Evolutionary conservation across 2,888 invertebrate genomes (phyloP), one percentile per base, ranked within the genome.

Genomic region (Cerastis leucographa): DNA sequence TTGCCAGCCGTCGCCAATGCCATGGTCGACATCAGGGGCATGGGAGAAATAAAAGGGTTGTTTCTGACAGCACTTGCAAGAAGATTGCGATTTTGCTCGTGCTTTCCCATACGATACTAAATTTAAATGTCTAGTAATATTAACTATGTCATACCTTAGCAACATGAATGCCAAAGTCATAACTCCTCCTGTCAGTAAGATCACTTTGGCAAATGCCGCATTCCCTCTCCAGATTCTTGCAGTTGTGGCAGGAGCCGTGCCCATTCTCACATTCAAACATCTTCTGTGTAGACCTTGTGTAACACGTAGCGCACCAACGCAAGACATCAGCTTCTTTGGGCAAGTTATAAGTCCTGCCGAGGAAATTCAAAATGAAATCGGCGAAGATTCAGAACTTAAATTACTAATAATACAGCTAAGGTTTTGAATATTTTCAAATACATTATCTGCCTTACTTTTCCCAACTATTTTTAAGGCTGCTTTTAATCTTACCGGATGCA

Each of bases 211-310:
- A 72, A 25, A 51, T 22, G 25, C 73, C 72, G 12, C 40, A 51
- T 40, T 6, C 11, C 22, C 17, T 14, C 5, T 40, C 40, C 6
- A 14, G n/a, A 22, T 5, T 35, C 44, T 22, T 72, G 25, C 72
- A 72, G 22, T 17, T 0, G 1, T 12, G 1, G 73, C 72, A 72
- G 25, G 40, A 72, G 22, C 40, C 17, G 17, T 72, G 72, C 22
- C 72, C 72, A 12, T 51, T 51, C 4, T 51, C 7, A 25, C 72
- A 72, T 25, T 8, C 6, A 72, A 25, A 51, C 40, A 51, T 72
- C 25, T 40, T 17, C 17, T 11, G 4, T 25, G 1, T 1, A 11
- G 49, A 25, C 49, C 22, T 25, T 17, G 7, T 40, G 72, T 9
- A 22, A 40, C 72, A 72, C 17, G 49, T 42, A 29, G 25, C 25